These are phyloP conservation scores for Catocala fraxini DNA, from an alignment of 2,888 invertebrate genomes.

Conservation along the genomic window DNA sequence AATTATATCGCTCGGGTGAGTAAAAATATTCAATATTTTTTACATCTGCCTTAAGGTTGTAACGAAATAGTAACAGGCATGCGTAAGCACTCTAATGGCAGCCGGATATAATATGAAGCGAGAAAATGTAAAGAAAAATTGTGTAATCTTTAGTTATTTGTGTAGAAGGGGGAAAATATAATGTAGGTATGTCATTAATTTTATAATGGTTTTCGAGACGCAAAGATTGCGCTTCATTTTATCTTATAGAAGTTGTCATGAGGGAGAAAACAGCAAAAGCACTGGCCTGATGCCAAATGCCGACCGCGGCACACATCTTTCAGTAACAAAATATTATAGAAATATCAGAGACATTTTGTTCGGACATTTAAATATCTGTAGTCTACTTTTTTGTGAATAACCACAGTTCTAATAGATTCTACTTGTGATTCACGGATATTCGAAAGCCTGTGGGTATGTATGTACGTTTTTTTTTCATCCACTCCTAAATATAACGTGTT, in stretches of 20 bases:
- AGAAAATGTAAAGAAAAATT: conserved; percentile 25
- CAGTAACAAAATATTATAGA: conserved; percentile 78
- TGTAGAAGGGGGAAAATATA: conserved; percentile 15
- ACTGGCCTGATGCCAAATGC: conserved; percentile 82
- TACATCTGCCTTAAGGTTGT: conserved; percentile 28
- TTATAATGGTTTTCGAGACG: conserved; percentile 52
- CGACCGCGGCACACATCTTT: conserved; percentile 78
- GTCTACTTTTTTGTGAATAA: conserved; percentile 25
- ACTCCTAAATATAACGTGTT: not conserved
- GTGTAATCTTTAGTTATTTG: conserved; percentile 22
- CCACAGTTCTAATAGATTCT: conserved; percentile 31
- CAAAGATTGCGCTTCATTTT: conserved; percentile 68
- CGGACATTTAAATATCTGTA: conserved; percentile 44
- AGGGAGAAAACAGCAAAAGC: conserved; percentile 79
- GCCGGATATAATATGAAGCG: conserved; percentile 36
- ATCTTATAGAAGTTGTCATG: conserved; percentile 76
- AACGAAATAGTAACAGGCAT: conserved; percentile 51
- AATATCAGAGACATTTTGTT: conserved; percentile 67
- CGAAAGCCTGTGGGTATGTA: not conserved
- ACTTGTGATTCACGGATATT: conserved; percentile 25
- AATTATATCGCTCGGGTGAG: conserved; percentile 39
- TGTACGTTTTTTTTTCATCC: not conserved
- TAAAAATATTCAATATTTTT: conserved; percentile 36
- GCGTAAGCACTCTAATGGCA: conserved; percentile 57
- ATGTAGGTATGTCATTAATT: conserved; percentile 40